Evolutionary conservation across 2,113 vertebrate species (phyloP).

Genomic region (Lophotis ruficrista): DNA sequence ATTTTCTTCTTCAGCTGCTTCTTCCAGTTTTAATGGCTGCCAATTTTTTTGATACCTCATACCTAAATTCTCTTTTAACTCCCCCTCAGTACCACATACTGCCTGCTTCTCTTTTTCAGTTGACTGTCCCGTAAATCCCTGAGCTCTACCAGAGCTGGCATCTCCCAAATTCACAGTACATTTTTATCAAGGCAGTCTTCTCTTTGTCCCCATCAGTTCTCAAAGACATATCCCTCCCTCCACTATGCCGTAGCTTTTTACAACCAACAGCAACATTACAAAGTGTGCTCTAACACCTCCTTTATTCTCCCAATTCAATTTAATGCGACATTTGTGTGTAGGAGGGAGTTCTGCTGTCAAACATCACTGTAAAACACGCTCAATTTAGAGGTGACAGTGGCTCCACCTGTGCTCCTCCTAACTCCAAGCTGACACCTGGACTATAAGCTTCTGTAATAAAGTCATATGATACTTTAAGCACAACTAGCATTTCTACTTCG

Average conservation of each 20-base stretch:
- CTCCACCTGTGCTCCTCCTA: neutral
- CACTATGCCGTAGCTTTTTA: neutral
- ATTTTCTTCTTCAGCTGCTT: neutral
- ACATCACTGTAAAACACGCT: neutral
- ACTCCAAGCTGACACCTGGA: neutral
- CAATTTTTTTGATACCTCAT: neutral
- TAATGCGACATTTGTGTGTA: neutral
- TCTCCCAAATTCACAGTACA: neutral
- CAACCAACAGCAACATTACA: neutral
- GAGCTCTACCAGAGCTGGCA: neutral
- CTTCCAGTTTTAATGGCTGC: neutral
- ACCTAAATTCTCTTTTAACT: neutral
- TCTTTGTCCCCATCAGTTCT: neutral
- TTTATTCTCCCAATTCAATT: neutral
- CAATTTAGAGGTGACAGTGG: neutral
- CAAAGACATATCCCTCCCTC: neutral
- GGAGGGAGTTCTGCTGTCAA: neutral
- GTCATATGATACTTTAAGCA: neutral
- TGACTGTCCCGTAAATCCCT: neutral
- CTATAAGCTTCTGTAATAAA: neutral
- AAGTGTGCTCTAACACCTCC: neutral
- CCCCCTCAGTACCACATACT: neutral
- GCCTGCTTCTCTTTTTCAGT: neutral
- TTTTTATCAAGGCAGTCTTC: neutral
- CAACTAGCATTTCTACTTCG: neutral